Conservation (phyloP, 2,113 vertebrate genomes). For the Passer montanus region DNA sequence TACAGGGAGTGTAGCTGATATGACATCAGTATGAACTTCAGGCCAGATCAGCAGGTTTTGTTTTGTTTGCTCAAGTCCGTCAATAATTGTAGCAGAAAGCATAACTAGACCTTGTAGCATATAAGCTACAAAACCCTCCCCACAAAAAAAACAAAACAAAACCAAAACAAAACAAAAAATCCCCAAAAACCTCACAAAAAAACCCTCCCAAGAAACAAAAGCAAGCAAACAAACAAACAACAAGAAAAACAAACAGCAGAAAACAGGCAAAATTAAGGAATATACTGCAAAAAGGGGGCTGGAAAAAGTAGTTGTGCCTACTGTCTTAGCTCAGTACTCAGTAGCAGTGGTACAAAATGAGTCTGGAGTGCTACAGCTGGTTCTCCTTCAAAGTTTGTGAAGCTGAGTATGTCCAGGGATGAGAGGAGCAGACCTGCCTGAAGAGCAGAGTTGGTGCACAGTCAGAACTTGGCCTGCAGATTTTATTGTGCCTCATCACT, state of each 20-base stretch:
- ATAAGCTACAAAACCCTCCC: not conserved
- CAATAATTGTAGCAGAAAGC: not conserved
- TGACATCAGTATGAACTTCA: not conserved
- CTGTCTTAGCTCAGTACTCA: not conserved
- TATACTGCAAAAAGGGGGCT: not conserved
- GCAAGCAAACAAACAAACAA: no score
- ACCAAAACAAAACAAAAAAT: no score
- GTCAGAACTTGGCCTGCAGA: not conserved
- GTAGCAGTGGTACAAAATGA: not conserved
- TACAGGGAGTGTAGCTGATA: not conserved
- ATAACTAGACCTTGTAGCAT: not conserved
- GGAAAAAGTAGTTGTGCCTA: not conserved
- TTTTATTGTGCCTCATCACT: not conserved
- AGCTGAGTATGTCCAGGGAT: not conserved
- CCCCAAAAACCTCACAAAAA: not conserved
- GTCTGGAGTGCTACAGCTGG: not conserved
- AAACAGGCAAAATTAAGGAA: not conserved
- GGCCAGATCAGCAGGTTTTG: not conserved
- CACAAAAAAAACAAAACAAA: no score
- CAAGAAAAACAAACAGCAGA: no score
- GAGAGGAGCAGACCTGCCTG: not conserved
- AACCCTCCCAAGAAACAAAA: no score
- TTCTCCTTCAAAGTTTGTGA: accelerated
- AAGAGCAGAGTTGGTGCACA: not conserved
- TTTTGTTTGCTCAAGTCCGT: not conserved